Evolutionary conservation across 2,113 vertebrate genomes (phyloP).

Genomic region (Rhinoptilus africanus): DNA sequence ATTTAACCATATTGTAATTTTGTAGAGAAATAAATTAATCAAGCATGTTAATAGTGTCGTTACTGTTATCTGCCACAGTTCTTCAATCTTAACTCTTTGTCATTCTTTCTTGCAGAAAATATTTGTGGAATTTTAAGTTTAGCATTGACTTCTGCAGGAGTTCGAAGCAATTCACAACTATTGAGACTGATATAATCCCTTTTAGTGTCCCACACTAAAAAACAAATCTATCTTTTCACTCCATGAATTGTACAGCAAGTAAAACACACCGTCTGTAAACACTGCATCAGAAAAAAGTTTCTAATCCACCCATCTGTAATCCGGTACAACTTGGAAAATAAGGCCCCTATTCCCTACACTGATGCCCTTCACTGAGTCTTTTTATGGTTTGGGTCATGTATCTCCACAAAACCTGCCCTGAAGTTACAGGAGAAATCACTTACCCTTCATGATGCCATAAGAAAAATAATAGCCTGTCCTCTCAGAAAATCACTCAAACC

Average conservation of each 20-base stretch:
- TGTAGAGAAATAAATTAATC: not conserved
- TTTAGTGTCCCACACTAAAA: not conserved
- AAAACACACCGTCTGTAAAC: not conserved
- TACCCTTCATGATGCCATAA: not conserved
- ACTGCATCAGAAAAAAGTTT: not conserved
- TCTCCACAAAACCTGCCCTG: conserved; percentile 37
- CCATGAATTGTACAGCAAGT: not conserved
- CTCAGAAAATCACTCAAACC: conserved; percentile 21
- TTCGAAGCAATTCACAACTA: not conserved
- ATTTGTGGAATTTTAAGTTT: not conserved
- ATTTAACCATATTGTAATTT: not conserved
- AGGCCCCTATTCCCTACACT: not conserved
- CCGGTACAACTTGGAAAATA: not conserved
- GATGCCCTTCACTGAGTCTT: conserved; percentile 11
- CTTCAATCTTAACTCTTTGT: not conserved
- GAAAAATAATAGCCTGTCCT: conserved; percentile 27
- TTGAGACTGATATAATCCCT: not conserved
- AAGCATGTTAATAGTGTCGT: not conserved
- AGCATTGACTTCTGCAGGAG: not conserved
- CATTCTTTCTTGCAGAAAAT: not conserved
- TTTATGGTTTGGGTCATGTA: conserved; percentile 30
- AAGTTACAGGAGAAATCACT: conserved; percentile 44
- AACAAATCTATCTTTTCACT: not conserved
- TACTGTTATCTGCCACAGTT: not conserved
- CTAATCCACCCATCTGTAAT: not conserved